Conservation (phyloP, 2,797 vertebrate genomes). For the Luscinia megarhynchos region DNA sequence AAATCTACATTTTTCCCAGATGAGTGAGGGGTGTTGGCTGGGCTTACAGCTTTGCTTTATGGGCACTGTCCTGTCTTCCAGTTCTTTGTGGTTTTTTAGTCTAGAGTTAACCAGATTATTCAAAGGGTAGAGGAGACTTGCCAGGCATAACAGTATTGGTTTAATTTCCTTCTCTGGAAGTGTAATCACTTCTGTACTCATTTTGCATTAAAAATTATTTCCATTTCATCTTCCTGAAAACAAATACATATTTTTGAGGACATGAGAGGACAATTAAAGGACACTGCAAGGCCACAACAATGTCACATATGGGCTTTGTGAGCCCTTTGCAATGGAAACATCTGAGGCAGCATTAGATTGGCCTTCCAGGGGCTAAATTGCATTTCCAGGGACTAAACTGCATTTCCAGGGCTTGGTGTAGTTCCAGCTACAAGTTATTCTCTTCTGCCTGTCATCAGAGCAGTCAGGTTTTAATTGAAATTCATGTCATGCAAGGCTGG, state of each 20-base stretch:
- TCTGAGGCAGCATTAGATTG: background rate
- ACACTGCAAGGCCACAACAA: background rate
- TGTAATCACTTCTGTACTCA: background rate
- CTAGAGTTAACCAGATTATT: background rate
- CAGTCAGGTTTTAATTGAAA: background rate
- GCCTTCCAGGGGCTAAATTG: background rate
- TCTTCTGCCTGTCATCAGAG: background rate
- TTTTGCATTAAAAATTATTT: slow-evolving; percentile 41
- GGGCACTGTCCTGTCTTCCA: background rate
- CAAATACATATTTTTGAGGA: slow-evolving; percentile 4
- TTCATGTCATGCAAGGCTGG: background rate
- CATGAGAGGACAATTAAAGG: background rate
- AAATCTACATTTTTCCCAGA: background rate
- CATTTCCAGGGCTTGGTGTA: background rate
- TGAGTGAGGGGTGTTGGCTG: background rate
- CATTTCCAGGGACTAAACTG: background rate
- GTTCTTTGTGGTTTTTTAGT: background rate
- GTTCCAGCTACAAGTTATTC: background rate
- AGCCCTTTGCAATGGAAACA: background rate
- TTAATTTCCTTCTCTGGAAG: background rate
- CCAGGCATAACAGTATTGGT: background rate
- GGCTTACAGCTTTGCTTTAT: background rate
- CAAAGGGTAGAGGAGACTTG: background rate
- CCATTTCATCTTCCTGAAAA: background rate
- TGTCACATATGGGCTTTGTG: background rate